Evolutionary conservation across 1,140 invertebrate genomes (phyloP).

Genomic region (Atta colombica): DNA sequence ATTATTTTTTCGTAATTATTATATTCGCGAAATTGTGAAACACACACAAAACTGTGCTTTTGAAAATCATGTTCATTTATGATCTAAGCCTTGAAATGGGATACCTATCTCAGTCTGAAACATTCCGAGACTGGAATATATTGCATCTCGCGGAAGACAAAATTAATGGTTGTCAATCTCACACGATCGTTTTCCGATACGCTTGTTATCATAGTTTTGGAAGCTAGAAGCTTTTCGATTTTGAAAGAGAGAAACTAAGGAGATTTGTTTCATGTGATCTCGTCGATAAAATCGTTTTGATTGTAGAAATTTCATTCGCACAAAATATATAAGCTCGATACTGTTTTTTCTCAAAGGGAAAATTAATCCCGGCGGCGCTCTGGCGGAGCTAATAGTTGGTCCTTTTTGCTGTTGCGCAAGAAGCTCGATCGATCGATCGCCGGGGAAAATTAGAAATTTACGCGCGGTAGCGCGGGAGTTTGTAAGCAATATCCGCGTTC

Average conservation of each 20-base stretch:
- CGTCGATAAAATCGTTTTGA: neutral
- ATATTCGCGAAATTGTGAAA: neutral
- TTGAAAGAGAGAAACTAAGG: neutral
- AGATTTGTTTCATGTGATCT: neutral
- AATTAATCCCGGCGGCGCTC: conserved; percentile 39
- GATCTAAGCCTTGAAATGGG: neutral
- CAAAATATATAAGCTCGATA: conserved; percentile 28
- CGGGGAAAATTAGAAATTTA: conserved; percentile 62
- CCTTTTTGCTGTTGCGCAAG: conserved; percentile 44
- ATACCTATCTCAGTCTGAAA: neutral
- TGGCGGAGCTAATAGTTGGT: conserved; percentile 32
- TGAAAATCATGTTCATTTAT: neutral
- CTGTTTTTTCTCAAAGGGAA: conserved; percentile 35
- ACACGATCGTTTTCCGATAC: conserved; percentile 52
- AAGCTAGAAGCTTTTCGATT: neutral
- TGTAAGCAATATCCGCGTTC: conserved; percentile 65
- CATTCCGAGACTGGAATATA: neutral
- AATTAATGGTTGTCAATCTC: conserved; percentile 53
- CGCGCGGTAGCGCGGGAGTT: conserved; percentile 56
- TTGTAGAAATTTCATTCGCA: conserved; percentile 43
- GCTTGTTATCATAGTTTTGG: conserved; percentile 42
- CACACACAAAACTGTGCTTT: neutral
- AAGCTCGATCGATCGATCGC: conserved; percentile 62
- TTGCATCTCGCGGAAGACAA: conserved; percentile 24
- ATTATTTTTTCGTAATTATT: neutral